phyloP scores from a whole-genome alignment of 2,888 invertebrate species.

The Rugalucina vietnamica region DNA sequence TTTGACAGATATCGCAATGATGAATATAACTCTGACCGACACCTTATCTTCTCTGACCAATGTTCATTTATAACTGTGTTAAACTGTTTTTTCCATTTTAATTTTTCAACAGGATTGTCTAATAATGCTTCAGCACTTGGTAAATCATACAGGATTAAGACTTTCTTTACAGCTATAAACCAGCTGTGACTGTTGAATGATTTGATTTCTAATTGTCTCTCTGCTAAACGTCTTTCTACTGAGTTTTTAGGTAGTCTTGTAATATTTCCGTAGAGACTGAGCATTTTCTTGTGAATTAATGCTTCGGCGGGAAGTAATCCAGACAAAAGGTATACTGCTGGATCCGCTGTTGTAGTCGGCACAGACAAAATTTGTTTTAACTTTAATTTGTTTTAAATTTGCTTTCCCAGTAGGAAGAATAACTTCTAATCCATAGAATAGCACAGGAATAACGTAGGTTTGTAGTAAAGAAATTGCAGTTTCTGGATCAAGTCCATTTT shows the following conservation, averaged over 20 bases:
- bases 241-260: neutral
- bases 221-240: neutral
- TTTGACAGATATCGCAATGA: neutral
- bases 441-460: conserved; percentile 18
- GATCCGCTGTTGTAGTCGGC: conserved; percentile 19
- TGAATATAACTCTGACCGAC: neutral
- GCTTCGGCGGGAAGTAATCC: conserved; percentile 26
- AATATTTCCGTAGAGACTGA: conserved; percentile 17
- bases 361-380: conserved; percentile 25
- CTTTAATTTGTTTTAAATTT: conserved; percentile 7
- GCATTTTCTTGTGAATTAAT: conserved; percentile 12
- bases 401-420: neutral
- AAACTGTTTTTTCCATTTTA: neutral
- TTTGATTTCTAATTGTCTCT: neutral
- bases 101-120: neutral
- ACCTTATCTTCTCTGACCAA: neutral
- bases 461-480: conserved; percentile 17
- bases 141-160: neutral
- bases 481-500: conserved; percentile 12
- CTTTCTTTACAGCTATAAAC: neutral
- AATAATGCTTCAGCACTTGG: neutral
- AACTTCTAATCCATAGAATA: conserved; percentile 22
- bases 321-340: conserved; percentile 16
- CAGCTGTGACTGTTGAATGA: neutral
- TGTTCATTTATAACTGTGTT: neutral